Conservation (phyloP, 2,113 vertebrate species). For the Phyllostomus hastatus region DNA sequence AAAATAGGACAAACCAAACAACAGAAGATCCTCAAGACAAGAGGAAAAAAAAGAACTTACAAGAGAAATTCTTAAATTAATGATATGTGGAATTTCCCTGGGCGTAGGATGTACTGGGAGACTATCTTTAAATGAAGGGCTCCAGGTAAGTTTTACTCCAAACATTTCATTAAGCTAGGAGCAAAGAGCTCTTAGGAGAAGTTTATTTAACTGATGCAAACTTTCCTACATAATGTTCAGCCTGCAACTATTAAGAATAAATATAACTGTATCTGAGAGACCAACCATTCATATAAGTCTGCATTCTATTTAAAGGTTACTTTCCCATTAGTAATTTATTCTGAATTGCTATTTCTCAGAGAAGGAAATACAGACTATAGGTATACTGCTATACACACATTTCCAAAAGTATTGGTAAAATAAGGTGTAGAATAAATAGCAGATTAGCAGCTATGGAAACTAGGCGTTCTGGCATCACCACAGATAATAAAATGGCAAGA, state of each 20-base stretch:
- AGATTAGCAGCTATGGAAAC: neutral
- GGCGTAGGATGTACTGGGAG: neutral
- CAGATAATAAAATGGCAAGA: neutral
- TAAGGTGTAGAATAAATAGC: neutral
- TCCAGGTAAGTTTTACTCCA: neutral
- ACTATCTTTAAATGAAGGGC: neutral
- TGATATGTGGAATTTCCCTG: neutral
- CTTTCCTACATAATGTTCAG: neutral
- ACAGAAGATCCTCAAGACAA: neutral
- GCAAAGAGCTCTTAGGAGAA: neutral
- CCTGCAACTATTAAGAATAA: constrained; percentile 1
- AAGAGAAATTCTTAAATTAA: constrained; percentile 34
- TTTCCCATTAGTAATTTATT: neutral
- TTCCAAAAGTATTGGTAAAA: constrained; percentile 24
- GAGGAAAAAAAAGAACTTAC: neutral
- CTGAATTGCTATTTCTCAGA: constrained; percentile 27
- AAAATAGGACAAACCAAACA: neutral
- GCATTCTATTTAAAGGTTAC: constrained; percentile 17
- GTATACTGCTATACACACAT: neutral
- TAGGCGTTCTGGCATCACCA: neutral
- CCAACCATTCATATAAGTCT: neutral
- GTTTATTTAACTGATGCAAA: constrained; percentile 8
- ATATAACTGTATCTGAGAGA: neutral
- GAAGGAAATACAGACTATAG: neutral
- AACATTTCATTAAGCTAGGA: neutral